These are phyloP conservation scores for Frankliniella intonsa DNA, from an alignment of 2,888 invertebrate genomes.

Conservation along the genomic window DNA sequence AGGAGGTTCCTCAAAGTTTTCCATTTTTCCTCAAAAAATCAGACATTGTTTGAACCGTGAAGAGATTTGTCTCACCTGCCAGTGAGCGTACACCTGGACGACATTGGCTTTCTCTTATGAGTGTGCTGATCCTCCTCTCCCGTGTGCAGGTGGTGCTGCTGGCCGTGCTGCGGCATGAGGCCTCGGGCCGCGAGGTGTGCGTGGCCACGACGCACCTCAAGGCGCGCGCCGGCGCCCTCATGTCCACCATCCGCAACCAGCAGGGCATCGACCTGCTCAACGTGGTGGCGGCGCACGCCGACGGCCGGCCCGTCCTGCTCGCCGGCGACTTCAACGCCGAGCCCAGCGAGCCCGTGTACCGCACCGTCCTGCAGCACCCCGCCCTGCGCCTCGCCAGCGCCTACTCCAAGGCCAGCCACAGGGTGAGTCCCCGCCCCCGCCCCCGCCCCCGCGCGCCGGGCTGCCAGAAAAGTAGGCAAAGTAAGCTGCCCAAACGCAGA, in stretches of 20 bases:
- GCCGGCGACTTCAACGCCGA: constrained; percentile 76
- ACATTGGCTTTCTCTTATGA: no score
- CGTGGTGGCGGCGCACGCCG: constrained; percentile 51
- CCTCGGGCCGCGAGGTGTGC: constrained; percentile 57
- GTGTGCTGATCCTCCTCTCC: not conserved
- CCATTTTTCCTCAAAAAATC: no score
- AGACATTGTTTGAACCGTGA: no score
- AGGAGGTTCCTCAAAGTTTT: no score
- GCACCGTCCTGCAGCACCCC: constrained; percentile 52
- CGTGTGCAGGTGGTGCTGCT: constrained; percentile 55
- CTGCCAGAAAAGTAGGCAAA: no score
- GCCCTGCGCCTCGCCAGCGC: constrained; percentile 40
- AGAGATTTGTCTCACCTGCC: no score
- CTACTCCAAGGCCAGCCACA: constrained; percentile 37
- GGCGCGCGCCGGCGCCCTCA: constrained; percentile 62
- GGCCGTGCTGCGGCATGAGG: constrained; percentile 52
- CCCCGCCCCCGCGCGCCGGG: constrained; percentile 32
- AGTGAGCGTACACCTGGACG: no score
- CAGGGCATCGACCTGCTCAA: constrained; percentile 60
- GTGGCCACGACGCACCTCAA: constrained; percentile 71
- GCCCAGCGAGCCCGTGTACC: constrained; percentile 64
- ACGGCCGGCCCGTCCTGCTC: constrained; percentile 56
- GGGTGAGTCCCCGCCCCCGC: constrained; percentile 35
- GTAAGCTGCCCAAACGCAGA: no score
- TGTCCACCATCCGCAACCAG: constrained; percentile 63